phyloP scores from a whole-genome alignment of 2,888 invertebrate genomes.

The Julus scanicus region DNA sequence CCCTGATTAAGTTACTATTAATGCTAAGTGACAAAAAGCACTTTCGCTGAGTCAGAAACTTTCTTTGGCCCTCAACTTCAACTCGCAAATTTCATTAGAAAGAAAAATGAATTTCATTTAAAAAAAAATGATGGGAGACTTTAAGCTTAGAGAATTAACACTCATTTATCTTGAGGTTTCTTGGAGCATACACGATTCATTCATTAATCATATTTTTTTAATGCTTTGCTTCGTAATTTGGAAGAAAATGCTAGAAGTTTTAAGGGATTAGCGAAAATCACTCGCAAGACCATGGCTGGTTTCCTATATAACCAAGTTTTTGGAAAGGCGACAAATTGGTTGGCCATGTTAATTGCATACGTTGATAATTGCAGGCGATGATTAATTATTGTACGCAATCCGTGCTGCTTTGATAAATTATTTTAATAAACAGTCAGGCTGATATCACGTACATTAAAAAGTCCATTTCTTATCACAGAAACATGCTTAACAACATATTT shows the following conservation, averaged over 20 bases:
- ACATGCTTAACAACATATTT: no score
- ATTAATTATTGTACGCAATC: background rate
- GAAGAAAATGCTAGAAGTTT: no score
- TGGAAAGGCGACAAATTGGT: background rate
- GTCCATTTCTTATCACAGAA: background rate
- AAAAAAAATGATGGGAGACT: background rate
- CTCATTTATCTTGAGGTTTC: slow-evolving; percentile 3
- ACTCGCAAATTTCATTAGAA: background rate
- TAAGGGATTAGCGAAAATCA: no score
- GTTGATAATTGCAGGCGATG: background rate
- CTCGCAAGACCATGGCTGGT: background rate
- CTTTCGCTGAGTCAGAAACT: slow-evolving; percentile 7
- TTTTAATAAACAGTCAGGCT: background rate
- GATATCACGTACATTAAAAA: background rate
- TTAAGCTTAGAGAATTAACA: background rate
- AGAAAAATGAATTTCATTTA: slow-evolving; percentile 12
- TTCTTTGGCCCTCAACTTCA: background rate
- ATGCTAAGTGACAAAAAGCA: slow-evolving; percentile 13
- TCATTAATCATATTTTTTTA: slow-evolving; percentile 21
- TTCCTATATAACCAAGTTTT: background rate
- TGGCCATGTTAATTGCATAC: background rate
- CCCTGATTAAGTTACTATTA: background rate
- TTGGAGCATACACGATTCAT: background rate
- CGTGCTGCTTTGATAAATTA: background rate
- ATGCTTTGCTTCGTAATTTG: background rate